phyloP scores from a whole-genome alignment of 2,888 invertebrate species.

The Ischnus inquisitorius region DNA sequence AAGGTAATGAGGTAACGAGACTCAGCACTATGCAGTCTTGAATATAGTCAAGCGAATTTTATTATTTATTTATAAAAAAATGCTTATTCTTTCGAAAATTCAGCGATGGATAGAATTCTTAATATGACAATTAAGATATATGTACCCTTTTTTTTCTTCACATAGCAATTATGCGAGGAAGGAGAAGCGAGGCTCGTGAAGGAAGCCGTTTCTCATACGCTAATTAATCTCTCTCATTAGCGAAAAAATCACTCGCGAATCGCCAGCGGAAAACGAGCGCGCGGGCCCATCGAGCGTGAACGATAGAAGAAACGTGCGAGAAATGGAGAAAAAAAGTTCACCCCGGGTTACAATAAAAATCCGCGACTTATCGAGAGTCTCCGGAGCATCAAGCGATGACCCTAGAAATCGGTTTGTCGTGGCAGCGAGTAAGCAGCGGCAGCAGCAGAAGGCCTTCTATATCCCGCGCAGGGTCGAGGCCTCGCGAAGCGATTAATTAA shows the following conservation, averaged over 20 bases:
- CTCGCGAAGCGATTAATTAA: conserved; percentile 84
- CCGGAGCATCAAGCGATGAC: conserved; percentile 52
- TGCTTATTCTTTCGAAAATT: conserved; percentile 35
- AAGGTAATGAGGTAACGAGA: too few species aligned
- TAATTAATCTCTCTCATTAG: conserved; percentile 81
- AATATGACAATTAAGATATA: conserved; percentile 11
- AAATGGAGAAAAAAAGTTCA: conserved; percentile 47
- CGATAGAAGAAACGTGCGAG: conserved; percentile 52
- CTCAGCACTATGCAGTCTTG: too few species aligned
- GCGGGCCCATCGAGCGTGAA: conserved; percentile 57
- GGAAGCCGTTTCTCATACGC: conserved; percentile 76
- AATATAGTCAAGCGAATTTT: not conserved
- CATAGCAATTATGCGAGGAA: conserved; percentile 33
- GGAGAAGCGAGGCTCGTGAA: conserved; percentile 56
- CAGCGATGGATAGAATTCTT: conserved; percentile 36
- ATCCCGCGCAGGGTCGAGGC: conserved; percentile 71
- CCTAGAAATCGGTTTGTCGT: conserved; percentile 36
- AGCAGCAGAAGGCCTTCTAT: conserved; percentile 43
- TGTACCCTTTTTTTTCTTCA: conserved; percentile 20
- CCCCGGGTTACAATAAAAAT: conserved; percentile 80
- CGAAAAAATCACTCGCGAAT: conserved; percentile 49
- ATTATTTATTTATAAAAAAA: too few species aligned
- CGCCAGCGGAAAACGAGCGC: conserved; percentile 55
- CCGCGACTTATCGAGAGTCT: conserved; percentile 81
- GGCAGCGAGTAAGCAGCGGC: conserved; percentile 45